phyloP scores from a whole-genome alignment of 2,113 vertebrate genomes.

The Hyperopisus bebe region DNA sequence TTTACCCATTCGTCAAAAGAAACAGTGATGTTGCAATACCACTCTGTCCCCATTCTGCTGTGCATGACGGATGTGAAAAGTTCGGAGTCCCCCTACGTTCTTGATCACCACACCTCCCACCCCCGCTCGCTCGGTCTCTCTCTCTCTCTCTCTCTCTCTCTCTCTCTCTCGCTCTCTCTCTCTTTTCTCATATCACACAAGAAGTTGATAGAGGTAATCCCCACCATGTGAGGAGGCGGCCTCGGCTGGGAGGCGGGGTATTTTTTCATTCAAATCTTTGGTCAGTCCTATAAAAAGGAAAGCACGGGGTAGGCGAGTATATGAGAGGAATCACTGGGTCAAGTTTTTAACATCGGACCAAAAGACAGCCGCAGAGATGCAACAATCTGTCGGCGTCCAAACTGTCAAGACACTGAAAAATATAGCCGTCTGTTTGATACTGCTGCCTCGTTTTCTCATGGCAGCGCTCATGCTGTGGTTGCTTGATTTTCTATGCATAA shows the following conservation, averaged over 20 bases:
- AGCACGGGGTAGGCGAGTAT: conserved; percentile 66
- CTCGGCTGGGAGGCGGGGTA: conserved; percentile 82
- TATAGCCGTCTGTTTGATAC: conserved; percentile 80
- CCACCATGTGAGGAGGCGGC: conserved; percentile 90
- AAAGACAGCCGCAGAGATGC: conserved; percentile 61
- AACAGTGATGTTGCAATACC: conserved; percentile 14
- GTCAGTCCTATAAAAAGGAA: conserved; percentile 79
- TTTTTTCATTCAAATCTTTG: conserved; percentile 78
- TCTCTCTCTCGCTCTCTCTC: conserved; percentile 7
- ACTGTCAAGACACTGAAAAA: conserved; percentile 78
- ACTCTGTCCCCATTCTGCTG: conserved; percentile 12
- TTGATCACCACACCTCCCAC: conserved; percentile 5
- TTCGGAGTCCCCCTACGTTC: conserved; percentile 22
- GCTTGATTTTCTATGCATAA: conserved; percentile 90
- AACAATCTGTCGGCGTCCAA: conserved; percentile 76
- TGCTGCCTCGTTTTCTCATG: conserved; percentile 90
- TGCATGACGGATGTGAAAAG: conserved; percentile 21
- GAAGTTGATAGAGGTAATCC: conserved; percentile 76
- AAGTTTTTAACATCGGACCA: conserved; percentile 56
- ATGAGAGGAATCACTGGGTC: conserved; percentile 52
- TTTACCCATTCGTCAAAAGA: conserved; percentile 9
- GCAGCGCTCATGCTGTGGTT: conserved; percentile 92
- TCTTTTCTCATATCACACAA: conserved; percentile 27
- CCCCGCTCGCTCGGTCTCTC: conserved; percentile 3
- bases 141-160: conserved; percentile 6